Evolutionary conservation across 2,113 vertebrate genomes (phyloP).

Genomic region (Sander lucioperca): DNA sequence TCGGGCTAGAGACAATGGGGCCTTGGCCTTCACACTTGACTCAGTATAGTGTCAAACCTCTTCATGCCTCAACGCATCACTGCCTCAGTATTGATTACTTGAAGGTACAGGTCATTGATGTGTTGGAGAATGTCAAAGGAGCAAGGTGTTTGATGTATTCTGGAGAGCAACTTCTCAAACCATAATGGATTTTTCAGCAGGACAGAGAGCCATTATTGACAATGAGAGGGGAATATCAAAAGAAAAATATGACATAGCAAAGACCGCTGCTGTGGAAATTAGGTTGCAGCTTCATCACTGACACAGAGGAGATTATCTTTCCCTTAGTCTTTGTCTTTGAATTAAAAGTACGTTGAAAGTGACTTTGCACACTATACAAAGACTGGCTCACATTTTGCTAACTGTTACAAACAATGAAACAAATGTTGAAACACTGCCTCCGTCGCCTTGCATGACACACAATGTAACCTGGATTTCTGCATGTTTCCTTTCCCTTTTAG

Average conservation of each 20-base stretch:
- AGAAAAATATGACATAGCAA: neutral
- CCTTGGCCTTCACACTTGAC: slow-evolving; percentile 32
- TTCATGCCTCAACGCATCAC: slow-evolving; percentile 40
- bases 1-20: neutral
- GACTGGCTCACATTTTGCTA: slow-evolving; percentile 11
- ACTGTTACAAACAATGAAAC: slow-evolving; percentile 39
- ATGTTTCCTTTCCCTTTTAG: slow-evolving; percentile 19
- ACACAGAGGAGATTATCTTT: neutral
- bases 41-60: slow-evolving; percentile 15
- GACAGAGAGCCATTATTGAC: neutral
- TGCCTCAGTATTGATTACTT: slow-evolving; percentile 36
- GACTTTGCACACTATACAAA: neutral
- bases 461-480: slow-evolving; percentile 31
- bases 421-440: neutral
- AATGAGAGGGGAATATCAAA: neutral
- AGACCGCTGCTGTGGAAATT: neutral
- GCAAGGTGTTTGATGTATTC: slow-evolving; percentile 12
- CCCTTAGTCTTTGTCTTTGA: slow-evolving; percentile 1
- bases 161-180: slow-evolving; percentile 14
- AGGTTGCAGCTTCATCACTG: neutral
- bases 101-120: slow-evolving; percentile 26
- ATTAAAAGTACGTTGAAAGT: neutral
- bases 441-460: neutral
- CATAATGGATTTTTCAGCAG: slow-evolving; percentile 3
- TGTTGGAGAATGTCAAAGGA: slow-evolving; percentile 34